phyloP scores from a whole-genome alignment of 1,140 invertebrate genomes.

The Drosophila melanogaster region DNA sequence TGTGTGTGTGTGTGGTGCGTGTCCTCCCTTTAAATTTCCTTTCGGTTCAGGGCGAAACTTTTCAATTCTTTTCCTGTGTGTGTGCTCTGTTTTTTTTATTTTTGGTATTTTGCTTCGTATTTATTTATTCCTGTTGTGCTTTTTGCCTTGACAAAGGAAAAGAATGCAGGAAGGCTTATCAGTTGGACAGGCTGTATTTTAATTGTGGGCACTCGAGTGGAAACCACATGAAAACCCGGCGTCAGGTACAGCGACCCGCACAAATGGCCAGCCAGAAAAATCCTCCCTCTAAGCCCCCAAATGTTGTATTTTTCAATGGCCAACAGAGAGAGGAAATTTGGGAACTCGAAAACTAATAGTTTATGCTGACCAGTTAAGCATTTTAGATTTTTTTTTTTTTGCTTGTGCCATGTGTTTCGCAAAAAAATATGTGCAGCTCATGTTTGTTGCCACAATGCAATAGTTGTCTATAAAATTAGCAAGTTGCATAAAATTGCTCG shows the following conservation, averaged over 20 bases:
- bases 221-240: constrained; percentile 39
- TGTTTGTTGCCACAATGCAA: too few species aligned
- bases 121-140: constrained; percentile 33
- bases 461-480: too few species aligned
- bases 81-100: constrained; percentile 27
- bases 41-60: constrained; percentile 66
- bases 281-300: constrained; percentile 1
- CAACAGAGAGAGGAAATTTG: neutral
- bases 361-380: neutral
- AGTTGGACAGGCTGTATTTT: constrained; percentile 81
- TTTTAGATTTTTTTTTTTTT: neutral
- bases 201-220: constrained; percentile 80
- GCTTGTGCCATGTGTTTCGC: too few species aligned
- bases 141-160: constrained; percentile 51
- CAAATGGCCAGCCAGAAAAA: constrained; percentile 51
- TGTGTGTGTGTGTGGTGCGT: constrained; percentile 45
- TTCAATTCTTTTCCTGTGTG: constrained; percentile 61
- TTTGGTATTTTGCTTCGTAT: constrained; percentile 2
- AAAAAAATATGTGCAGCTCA: too few species aligned
- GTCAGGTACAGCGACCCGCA: constrained; percentile 27
- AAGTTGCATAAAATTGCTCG: neutral
- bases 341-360: neutral
- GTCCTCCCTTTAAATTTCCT: constrained; percentile 67
- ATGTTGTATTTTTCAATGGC: constrained; percentile 51
- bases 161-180: constrained; percentile 81